Evolutionary conservation across 2,888 invertebrate species (phyloP).

Genomic region (Coecobrya sp.): DNA sequence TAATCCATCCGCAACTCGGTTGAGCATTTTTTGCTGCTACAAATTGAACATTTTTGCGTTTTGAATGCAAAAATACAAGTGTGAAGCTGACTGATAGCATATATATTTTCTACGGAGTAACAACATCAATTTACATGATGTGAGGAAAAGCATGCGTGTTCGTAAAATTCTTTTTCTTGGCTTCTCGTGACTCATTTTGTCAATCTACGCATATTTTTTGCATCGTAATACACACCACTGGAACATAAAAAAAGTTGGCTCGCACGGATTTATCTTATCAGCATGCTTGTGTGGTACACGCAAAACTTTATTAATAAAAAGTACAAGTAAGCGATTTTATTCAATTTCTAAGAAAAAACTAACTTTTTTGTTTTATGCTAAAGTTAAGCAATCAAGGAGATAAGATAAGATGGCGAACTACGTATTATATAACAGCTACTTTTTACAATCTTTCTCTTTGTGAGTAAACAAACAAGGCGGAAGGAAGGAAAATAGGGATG

Average conservation of each 20-base stretch:
- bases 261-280: slow-evolving; percentile 60
- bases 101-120: neutral
- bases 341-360: neutral
- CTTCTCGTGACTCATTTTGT: slow-evolving; percentile 15
- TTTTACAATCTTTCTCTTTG: neutral
- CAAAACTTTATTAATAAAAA: slow-evolving; percentile 33
- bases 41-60: slow-evolving; percentile 23
- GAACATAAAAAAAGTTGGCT: slow-evolving; percentile 26
- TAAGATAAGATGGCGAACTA: slow-evolving; percentile 1
- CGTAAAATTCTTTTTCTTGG: neutral
- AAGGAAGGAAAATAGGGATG: slow-evolving; percentile 22
- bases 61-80: neutral
- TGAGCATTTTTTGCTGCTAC: neutral
- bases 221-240: neutral
- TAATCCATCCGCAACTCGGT: slow-evolving; percentile 36
- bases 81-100: neutral
- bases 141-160: slow-evolving; percentile 45
- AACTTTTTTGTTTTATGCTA: slow-evolving; percentile 33
- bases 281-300: slow-evolving; percentile 38
- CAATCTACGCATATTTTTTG: neutral
- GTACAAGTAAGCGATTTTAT: slow-evolving; percentile 1
- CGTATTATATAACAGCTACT: slow-evolving; percentile 12
- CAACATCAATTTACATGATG: neutral
- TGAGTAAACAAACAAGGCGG: slow-evolving; percentile 52
- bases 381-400: slow-evolving; percentile 48